Conservation (phyloP, 2,797 vertebrate genomes). For the Ptychadena robeensis region DNA sequence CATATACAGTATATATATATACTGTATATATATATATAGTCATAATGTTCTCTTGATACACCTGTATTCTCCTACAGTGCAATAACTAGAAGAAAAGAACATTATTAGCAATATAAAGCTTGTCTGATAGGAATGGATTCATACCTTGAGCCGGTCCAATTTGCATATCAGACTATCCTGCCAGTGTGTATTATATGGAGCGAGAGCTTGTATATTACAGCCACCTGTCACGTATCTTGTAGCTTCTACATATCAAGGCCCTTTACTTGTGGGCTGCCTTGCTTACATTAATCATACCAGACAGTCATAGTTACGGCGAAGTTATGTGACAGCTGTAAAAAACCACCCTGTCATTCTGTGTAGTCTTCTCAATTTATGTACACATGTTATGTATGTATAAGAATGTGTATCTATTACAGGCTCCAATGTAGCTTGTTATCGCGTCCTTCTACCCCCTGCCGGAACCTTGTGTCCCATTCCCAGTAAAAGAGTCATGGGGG, state of each 20-base stretch:
- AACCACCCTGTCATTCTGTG: not conserved
- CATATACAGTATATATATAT: too few species aligned
- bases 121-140: slow-evolving; percentile 13
- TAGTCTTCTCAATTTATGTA: slow-evolving; percentile 18
- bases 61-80: too few species aligned
- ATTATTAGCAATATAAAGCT: too few species aligned
- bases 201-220: slow-evolving; percentile 8
- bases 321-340: slow-evolving; percentile 26
- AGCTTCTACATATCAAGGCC: slow-evolving; percentile 38
- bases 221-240: slow-evolving; percentile 27
- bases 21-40: too few species aligned
- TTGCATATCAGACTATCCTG: slow-evolving; percentile 36
- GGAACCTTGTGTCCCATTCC: not conserved
- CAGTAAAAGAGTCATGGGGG: slow-evolving; percentile 4
- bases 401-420: slow-evolving; percentile 6
- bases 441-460: not conserved
- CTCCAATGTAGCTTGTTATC: slow-evolving; percentile 14
- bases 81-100: too few species aligned
- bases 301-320: slow-evolving; percentile 29
- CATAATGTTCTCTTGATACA: too few species aligned
- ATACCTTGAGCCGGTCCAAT: slow-evolving; percentile 4
- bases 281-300: slow-evolving; percentile 41
- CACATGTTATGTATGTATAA: not conserved
- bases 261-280: slow-evolving; percentile 16
- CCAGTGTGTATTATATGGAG: slow-evolving; percentile 7